Evolutionary conservation across 2,113 vertebrate species (phyloP), one percentile per base, ranked within the genome.

Genomic region (Saiga tatarica): DNA sequence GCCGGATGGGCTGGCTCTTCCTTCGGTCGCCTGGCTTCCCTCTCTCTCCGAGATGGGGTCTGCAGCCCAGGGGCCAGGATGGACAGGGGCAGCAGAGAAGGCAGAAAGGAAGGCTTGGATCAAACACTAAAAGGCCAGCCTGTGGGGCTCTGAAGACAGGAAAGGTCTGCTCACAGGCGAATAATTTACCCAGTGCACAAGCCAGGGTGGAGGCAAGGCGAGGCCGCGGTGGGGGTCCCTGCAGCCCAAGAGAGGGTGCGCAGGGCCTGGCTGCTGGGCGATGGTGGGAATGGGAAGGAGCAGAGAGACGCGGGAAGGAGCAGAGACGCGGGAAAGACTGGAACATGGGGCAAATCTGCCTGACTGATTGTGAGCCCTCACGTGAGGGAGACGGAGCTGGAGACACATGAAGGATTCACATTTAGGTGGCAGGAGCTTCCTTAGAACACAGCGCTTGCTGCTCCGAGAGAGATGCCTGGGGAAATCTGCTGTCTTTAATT

Each of bases 21-120:
- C 7, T 10, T 10, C 9, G 1, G 79, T 21, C 17, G 5, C 26
- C 50, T 1, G 0, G 17, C n/a, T 26, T 15, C 15, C 21, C 5
- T 0, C 3, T 30, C 30, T 11, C 7, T 7, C 2, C 3, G 8
- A 57, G 10, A 45, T 47, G 12, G 9, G 7, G 25, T 25, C 6
- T 81, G 50, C 59, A 42, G 16, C 8, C 21, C 21, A 14, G 36
- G 13, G 30, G 21, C 50, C 17, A 4, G 0, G 2, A 45, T n/a
- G 19, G 23, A 7, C 59, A 19, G 53, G 47, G 45, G 47, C 2
- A 42, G 76, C 83, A 17, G 67, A 64, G 85, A 42, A 30, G n/a
- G 25, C 1, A 11, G 42, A 55, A n/a, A 11, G 55, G 53, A 78
- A 47, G 50, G 53, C 42, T 74, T 9, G 7, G 76, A 8, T 10